These are phyloP conservation scores for Labroides dimidiatus DNA, from an alignment of 2,797 vertebrate species.

Conservation along the genomic window DNA sequence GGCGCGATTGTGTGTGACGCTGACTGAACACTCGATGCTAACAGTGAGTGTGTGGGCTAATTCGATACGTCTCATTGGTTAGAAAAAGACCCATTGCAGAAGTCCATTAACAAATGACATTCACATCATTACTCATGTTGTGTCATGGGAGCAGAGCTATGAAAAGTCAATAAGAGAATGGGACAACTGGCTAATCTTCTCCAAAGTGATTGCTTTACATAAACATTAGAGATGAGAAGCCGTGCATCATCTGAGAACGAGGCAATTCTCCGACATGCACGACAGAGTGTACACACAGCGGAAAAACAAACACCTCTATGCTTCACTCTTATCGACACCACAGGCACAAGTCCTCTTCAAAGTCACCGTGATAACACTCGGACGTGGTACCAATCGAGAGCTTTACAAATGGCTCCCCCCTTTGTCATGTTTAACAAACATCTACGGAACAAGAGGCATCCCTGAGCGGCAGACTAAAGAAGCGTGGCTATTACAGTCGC, in stretches of 20 bases:
- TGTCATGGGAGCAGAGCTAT: constrained; percentile 32
- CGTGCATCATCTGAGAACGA: constrained; percentile 50
- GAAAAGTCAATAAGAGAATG: constrained; percentile 56
- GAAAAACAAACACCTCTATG: constrained; percentile 31
- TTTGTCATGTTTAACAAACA: constrained; percentile 57
- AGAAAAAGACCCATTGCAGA: constrained; percentile 41
- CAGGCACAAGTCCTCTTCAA: constrained; percentile 55
- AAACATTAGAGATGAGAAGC: constrained; percentile 51
- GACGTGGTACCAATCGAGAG: constrained; percentile 16
- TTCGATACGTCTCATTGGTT: constrained; percentile 56
- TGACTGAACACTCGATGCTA: constrained; percentile 17
- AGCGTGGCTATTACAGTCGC: constrained; percentile 60
- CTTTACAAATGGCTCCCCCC: constrained; percentile 54
- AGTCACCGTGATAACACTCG: constrained; percentile 55
- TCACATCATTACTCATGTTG: constrained; percentile 55
- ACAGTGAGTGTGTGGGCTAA: constrained; percentile 27
- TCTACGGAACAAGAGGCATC: constrained; percentile 32
- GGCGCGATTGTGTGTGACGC: constrained; percentile 41
- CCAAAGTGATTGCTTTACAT: constrained; percentile 49
- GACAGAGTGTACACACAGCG: neutral
- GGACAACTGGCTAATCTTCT: constrained; percentile 51
- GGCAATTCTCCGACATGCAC: constrained; percentile 31
- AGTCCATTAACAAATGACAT: constrained; percentile 52
- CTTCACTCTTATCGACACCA: constrained; percentile 41
- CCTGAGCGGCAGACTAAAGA: constrained; percentile 48